A percentile compares a stretch with the other conserved stretches of the same genome.
Evolutionary conservation across 2,797 vertebrate genomes (phyloP).

Genomic region (Diceros bicornis): DNA sequence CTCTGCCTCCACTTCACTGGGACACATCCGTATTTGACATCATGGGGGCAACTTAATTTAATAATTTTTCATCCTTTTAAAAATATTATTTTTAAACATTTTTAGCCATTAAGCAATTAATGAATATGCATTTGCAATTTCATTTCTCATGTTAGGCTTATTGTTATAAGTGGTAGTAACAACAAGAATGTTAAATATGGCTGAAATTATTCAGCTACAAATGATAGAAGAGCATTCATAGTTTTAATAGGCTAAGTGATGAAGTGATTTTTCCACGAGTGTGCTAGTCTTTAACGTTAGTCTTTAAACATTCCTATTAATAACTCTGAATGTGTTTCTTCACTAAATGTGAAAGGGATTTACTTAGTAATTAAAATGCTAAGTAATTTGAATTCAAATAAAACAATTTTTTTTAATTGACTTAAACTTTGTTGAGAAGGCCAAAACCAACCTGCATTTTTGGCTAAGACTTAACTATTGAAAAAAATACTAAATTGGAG

Average conservation of each 20-base stretch:
- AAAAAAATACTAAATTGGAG: background rate
- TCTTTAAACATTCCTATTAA: background rate
- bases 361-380: slow-evolving; percentile 53
- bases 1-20: slow-evolving; percentile 85
- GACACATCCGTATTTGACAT: slow-evolving; percentile 88
- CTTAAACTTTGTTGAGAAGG: background rate
- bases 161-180: background rate
- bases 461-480: background rate
- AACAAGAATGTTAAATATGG: background rate
- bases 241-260: background rate
- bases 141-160: slow-evolving; percentile 29
- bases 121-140: background rate
- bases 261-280: slow-evolving; percentile 3
- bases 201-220: background rate
- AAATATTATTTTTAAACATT: slow-evolving; percentile 33
- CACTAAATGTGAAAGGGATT: background rate
- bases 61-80: background rate
- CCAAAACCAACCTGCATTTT: background rate
- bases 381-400: slow-evolving; percentile 37
- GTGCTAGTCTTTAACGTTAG: background rate
- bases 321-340: background rate
- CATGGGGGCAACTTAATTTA: background rate
- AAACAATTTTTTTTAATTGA: background rate
- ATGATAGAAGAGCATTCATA: background rate
- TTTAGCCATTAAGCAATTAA: slow-evolving; percentile 11